Evolutionary conservation across 1,140 invertebrate genomes (phyloP).

Genomic region (Acyrthosiphon pisum): DNA sequence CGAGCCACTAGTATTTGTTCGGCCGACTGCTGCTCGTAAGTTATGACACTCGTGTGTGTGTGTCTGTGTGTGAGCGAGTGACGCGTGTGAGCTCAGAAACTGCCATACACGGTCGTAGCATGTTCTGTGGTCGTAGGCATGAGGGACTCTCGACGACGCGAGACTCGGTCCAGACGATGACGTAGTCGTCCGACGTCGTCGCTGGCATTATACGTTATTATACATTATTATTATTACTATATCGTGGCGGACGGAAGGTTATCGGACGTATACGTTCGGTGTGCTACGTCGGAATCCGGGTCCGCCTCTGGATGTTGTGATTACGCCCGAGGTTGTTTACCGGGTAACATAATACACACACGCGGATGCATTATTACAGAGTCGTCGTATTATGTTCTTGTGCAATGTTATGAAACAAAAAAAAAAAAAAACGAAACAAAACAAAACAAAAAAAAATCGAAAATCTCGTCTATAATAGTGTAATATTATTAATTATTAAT

Average conservation of each 20-base stretch:
- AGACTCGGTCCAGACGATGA: background rate
- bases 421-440: no score
- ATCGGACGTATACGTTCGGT: background rate
- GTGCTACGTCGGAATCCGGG: background rate
- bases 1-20: no score
- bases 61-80: no score
- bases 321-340: background rate
- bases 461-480: background rate
- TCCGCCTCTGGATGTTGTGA: background rate
- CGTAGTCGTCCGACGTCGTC: background rate
- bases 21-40: background rate
- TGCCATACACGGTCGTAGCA: background rate
- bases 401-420: background rate
- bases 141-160: background rate
- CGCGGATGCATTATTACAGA: background rate
- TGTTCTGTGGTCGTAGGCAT: background rate
- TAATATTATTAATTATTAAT: background rate
- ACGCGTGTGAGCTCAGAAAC: background rate
- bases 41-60: background rate
- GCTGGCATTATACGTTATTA: background rate
- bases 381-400: background rate
- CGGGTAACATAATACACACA: background rate
- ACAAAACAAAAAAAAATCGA: no score
- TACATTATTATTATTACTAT: background rate
- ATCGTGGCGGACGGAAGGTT: background rate